Conservation (phyloP, 2,113 vertebrate genomes). For the Glaucomys volans region DNA sequence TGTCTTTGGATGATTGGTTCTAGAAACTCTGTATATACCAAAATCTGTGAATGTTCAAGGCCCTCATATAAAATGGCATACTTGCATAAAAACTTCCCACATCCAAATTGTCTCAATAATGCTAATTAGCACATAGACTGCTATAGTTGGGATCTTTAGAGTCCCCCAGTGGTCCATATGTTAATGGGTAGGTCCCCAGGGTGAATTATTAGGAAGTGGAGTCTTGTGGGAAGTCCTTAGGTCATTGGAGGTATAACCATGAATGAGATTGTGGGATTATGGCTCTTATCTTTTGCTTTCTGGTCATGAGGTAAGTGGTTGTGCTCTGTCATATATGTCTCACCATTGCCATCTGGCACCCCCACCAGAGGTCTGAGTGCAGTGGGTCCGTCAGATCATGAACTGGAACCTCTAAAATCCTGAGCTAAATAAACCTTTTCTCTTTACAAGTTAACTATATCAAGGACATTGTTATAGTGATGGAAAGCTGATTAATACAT, state of each 20-base stretch:
- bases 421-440: background rate
- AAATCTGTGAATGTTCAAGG: background rate
- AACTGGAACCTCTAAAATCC: background rate
- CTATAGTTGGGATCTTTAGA: background rate
- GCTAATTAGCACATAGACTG: background rate
- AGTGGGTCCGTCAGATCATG: too few relatives aligned
- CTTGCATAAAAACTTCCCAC: background rate
- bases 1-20: background rate
- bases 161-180: background rate
- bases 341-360: background rate
- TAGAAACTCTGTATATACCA: background rate
- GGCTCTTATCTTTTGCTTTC: background rate
- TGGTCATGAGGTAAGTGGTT: background rate
- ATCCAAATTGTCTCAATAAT: background rate
- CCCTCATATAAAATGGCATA: background rate
- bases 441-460: background rate
- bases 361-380: background rate
- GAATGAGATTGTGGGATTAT: too few relatives aligned
- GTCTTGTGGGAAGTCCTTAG: background rate
- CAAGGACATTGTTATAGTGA: background rate
- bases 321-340: background rate
- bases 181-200: background rate
- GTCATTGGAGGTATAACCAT: background rate
- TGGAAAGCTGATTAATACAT: background rate
- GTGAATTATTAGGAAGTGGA: background rate